Percentiles rank a stretch among this genome's conserved stretches.
phyloP scores from a whole-genome alignment of 2,797 vertebrate genomes.

The Uromys caudimaculatus region DNA sequence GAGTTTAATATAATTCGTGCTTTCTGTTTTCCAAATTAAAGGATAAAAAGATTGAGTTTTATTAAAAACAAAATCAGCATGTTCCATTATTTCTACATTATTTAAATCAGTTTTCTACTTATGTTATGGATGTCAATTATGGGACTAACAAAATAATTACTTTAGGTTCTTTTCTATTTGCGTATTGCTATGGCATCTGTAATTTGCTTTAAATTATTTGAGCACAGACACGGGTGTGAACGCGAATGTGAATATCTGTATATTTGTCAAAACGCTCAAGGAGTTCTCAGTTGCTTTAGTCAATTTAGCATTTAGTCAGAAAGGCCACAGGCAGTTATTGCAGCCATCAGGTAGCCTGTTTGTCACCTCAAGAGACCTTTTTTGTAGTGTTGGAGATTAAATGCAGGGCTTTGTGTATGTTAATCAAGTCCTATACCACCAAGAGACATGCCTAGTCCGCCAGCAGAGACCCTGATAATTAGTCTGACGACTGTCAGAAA shows the following conservation, averaged over 20 bases:
- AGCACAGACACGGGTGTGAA: neutral
- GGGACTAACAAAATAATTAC: neutral
- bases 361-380: neutral
- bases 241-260: too few species aligned
- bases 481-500: neutral
- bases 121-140: neutral
- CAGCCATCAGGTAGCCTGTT: neutral
- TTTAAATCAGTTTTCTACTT: slow-evolving; percentile 18
- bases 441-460: too few species aligned
- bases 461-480: neutral
- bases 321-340: neutral
- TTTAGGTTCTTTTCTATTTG: slow-evolving; percentile 11
- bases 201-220: slow-evolving; percentile 36
- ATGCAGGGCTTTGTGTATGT: neutral
- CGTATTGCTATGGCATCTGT: neutral
- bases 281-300: neutral
- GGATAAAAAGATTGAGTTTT: neutral
- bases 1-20: neutral
- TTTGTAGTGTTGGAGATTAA: neutral
- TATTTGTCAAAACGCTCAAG: neutral
- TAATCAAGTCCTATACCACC: neutral
- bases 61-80: neutral
- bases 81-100: slow-evolving; percentile 46
- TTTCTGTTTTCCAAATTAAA: slow-evolving; percentile 33
- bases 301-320: neutral